Base-by-base conservation (phyloP, 23 tunicate species). In the Halocynthia roretzi region DNA sequence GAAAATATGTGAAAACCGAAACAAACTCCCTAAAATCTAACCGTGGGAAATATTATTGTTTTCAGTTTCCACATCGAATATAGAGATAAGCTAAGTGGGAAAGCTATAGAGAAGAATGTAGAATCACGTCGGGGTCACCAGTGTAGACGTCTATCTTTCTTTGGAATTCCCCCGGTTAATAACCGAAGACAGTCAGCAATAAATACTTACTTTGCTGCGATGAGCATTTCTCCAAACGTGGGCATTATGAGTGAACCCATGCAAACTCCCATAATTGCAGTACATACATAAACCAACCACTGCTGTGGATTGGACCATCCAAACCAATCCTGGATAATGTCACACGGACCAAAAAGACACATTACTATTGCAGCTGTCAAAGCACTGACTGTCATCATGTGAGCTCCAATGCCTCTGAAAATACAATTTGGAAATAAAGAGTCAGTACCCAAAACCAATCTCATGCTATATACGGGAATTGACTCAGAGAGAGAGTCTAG, bases 231-330 rank as follows among this genome's bases (percentile, higher is more conserved):
- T 77, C 86, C 83, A 65, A 92, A 92, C 6, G 98, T 92, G 23
- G 91, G 98, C 87, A 92, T 83, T 51, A 86, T 61, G 53, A 86
- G 56, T 8, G 84, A 91, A 8, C 98, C 98, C 76, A 86, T 74
- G 61, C 82, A 79, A 9, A 54, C 15, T 20, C 92, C 91, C 19
- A 54, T 68, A 22, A 73, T 21, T 9, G 56, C 79, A 18, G 77
- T 61, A 54, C 87, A 70, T 48, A 86, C 79, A 54, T 77, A 85
- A 6, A 92, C 75, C 44, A 92, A 71, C 98, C 98, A 92, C 17
- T 73, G 53, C 53, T 74, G 61, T 68, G 84, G 98, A n/a, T 53
- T 23, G 10, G 31, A n/a, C 98, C 98, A 92, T 9, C 85, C 87
- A 20, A 92, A 86, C 78, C 74, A 48, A 6, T 78, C 56, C 40